Conservation (phyloP, 2,888 invertebrate species). For the Idaea dimidiata region DNA sequence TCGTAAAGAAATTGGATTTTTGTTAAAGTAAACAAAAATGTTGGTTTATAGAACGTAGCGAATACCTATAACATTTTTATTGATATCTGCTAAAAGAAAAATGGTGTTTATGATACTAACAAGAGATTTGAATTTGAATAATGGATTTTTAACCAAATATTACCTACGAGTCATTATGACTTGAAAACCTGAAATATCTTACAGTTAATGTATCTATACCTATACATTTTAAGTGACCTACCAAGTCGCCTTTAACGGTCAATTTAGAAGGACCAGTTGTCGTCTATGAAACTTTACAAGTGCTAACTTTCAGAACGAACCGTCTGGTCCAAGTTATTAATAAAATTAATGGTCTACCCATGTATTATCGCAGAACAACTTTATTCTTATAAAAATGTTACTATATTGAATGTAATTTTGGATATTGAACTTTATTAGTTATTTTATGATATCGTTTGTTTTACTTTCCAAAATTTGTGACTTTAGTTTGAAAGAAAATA, state of each 20-base stretch:
- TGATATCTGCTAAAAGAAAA: neutral
- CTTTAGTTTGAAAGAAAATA: too few species aligned
- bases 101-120: neutral
- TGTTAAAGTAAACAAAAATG: neutral
- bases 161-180: neutral
- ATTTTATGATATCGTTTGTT: neutral
- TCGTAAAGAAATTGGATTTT: neutral
- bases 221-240: neutral
- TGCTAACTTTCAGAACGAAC: conserved; percentile 36
- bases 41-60: neutral
- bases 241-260: conserved; percentile 46
- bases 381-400: conserved; percentile 17
- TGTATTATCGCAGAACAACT: conserved; percentile 24
- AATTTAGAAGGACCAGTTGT: conserved; percentile 46
- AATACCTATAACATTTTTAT: neutral
- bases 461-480: neutral
- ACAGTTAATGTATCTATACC: neutral
- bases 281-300: conserved; percentile 41
- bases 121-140: neutral
- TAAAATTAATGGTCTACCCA: conserved; percentile 48
- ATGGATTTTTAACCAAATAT: neutral
- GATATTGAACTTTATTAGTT: neutral
- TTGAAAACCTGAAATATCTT: neutral
- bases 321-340: conserved; percentile 41
- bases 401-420: neutral